These are phyloP conservation scores for Drosophila bocki DNA, from an alignment of 1,140 invertebrate genomes.

Conservation along the genomic window DNA sequence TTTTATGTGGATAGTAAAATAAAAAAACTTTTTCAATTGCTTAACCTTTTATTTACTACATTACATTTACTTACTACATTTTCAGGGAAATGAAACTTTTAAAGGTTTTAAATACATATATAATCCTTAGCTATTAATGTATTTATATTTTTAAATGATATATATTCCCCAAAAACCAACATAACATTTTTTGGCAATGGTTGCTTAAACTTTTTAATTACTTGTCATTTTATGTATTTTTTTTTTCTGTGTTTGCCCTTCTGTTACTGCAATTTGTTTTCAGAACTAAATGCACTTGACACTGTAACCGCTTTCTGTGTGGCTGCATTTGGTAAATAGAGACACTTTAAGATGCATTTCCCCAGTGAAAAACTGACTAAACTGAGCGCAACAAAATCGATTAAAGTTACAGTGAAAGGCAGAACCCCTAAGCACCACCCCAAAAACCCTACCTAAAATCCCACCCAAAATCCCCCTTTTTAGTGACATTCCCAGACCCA, in stretches of 20 bases:
- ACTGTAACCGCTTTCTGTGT: conserved; percentile 4
- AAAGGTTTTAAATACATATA: too few species aligned
- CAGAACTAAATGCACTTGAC: conserved; percentile 1
- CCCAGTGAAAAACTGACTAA: conserved; percentile 4
- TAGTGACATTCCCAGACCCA: neutral
- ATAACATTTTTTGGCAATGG: too few species aligned
- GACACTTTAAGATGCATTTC: conserved; percentile 1
- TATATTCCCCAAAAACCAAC: too few species aligned
- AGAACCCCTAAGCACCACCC: neutral
- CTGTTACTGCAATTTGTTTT: conserved; percentile 7
- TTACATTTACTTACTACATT: too few species aligned
- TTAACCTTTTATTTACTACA: too few species aligned
- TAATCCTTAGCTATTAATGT: neutral
- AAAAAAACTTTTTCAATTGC: too few species aligned
- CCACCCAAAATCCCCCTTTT: neutral
- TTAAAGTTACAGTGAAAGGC: conserved; percentile 6
- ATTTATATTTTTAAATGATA: neutral
- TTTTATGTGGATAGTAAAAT: too few species aligned
- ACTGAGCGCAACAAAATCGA: conserved; percentile 34
- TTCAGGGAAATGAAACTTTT: too few species aligned
- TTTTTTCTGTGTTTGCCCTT: neutral
- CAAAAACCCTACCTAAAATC: neutral
- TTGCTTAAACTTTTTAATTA: neutral
- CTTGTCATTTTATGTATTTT: neutral
- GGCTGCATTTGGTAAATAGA: conserved; percentile 12